Base-by-base conservation (phyloP, 2,797 vertebrate species). In the Sciurus carolinensis region DNA sequence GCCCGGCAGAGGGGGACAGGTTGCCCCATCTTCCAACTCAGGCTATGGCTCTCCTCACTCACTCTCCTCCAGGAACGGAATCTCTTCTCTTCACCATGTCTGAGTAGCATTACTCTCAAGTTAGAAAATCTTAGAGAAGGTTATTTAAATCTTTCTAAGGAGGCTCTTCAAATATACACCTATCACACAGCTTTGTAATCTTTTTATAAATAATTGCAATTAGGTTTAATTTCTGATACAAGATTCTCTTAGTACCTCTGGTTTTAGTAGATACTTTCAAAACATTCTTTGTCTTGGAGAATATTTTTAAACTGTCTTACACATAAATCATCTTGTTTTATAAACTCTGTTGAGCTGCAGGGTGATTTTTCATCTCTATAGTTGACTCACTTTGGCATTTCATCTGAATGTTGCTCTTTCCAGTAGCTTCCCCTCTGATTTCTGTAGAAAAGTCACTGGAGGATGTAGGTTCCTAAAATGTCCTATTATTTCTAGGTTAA, bases 401-500 rank as follows among this genome's bases (percentile, higher is more conserved):
- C 69, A 86, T 83, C 42, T 87, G 87, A 86, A 47, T 50, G 24
- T 15, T 88, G 44, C 3, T 87, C 71, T 90, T 7, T 88, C 47
- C 2, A 36, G 50, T 64, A 89, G 30, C 17, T 92, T 90, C 39
- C 57, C 11, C 42, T 7, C 11, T 18, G 88, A 81, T 96, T 87
- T 94, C 87, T 95, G 89, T 62, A 80, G 42, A 86, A 89, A 96
- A 94, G 57, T 71, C 50, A 86, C 75, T 64, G 87, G n/a, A 90
- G 26, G 11, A 64, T 88, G 42, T 62, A 81, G 88, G 89, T 91
- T 52, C 30, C 26, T 44, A 39, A 81, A 90, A 72, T 54, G 13
- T 42, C n/a, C 30, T 26, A 87, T 96, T 90, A 77, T 72, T 94
- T 87, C 54, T 85, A 79, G 36, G 57, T 1, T 5, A 92, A 83